Evolutionary conservation across 1,140 invertebrate species (phyloP), one percentile per base, ranked within the genome.

Genomic region (Plectus sambesii): DNA sequence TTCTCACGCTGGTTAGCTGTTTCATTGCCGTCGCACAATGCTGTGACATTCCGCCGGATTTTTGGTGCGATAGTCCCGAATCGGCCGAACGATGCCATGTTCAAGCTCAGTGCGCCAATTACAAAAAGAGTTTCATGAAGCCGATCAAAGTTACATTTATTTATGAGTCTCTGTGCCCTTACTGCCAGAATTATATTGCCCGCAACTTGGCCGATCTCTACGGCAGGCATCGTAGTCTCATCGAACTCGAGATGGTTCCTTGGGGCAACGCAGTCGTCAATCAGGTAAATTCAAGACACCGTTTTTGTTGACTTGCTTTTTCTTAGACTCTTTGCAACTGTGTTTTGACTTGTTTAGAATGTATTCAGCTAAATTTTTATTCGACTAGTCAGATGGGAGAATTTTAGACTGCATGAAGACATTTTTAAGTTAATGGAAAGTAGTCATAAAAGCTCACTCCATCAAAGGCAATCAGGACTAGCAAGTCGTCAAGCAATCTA

Each of bases 111-210:
- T 67, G 64, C 36, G 63, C 63, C 19, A 3, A 35, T 1, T 56
- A 68, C n/a, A 51, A 51, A 20, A 49, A 51, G 4, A n/a, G n/a
- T n/a, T 43, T 47, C 19, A 24, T 46, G 5, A 43, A 47, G 22
- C 66, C 58, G 2, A 43, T 67, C 9, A 67, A 64, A 27, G 49
- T 67, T 19, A 68, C 66, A 4, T 40, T 67, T 17, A 69, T 66
- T 50, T 66, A 56, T 40, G 64, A 67, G 38, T 65, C 64, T 12
- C 45, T 67, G n/a, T 67, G 64, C 42, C 64, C 64, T 5, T 67
- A 53, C 37, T 67, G 64, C 38, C 66, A 67, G 35, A 64, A 61
- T 42, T 67, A 66, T 37, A 66, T 67, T 36, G 37, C 66, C 3
- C 62, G 69, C 42, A 58, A 67, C 27, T 39, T 67, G 15, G 62